Evolutionary conservation across 1,140 invertebrate genomes (phyloP), one percentile per base, ranked within the genome.

Genomic region (Drosophila pectinifera): DNA sequence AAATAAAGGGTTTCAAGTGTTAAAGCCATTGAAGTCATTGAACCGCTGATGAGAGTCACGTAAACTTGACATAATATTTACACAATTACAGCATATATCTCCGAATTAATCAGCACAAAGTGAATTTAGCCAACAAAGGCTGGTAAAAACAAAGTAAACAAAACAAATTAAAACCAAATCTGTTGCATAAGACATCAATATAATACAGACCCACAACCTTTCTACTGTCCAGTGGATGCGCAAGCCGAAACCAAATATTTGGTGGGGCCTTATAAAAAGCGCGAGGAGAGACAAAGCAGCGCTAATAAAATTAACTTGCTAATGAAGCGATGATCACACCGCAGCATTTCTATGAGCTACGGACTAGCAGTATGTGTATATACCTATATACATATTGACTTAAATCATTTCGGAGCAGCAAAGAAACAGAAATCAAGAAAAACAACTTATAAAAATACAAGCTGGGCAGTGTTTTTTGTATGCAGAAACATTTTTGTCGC

Each of bases 241-340:
- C 73, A 68, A 54, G 39, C 43, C 68, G 45, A 51, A 26, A 80
- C 69, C 58, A 62, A 82, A 81, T 83, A 41, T 63, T 63, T 53
- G 28, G 56, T 68, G 34, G 61, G 59, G 34, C 24, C 64, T 53
- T 39, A 68, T 26, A 58, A 58, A 63, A 82, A 73, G 48, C 28
- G 13, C 39, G 68, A 75, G 68, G 42, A 56, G 53, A 80, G 69
- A 72, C 82, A 83, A 86, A 75, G 64, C 53, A 53, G 48, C 43
- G 57, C 45, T 86, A 83, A 88, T 88, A 82, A 88, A 86, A 86
- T 86, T 86, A 86, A 86, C 83, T 88, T 72, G 77, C 82, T 86
- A 86, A 86, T 86, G 82, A 86, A 86, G 54, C 76, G 80, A 86
- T 86, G 78, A 86, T 88, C 79, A 57, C 48, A 62, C 57, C 74